Evolutionary conservation across 2,888 invertebrate genomes (phyloP).

Genomic region (Hesperia comma): DNA sequence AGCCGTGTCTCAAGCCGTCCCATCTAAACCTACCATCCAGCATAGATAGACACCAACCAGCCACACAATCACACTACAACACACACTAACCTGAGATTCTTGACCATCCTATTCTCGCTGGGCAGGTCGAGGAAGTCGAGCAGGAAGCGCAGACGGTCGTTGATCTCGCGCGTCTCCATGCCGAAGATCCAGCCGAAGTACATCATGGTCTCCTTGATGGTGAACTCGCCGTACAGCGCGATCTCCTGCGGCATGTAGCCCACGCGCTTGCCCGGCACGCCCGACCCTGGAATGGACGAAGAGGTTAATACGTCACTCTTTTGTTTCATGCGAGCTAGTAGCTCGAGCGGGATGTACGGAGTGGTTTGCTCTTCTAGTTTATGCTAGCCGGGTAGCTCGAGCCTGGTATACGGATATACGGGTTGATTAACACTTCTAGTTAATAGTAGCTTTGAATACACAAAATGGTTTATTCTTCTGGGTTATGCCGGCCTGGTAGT

Average conservation of each 20-base stretch:
- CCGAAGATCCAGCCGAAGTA: conserved; percentile 98
- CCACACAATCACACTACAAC: too few relatives aligned
- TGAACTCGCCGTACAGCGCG: conserved; percentile 95
- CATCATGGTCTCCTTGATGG: conserved; percentile 97
- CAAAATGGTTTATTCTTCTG: too few relatives aligned
- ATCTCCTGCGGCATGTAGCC: conserved; percentile 99
- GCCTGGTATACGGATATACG: too few relatives aligned
- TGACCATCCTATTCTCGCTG: conserved; percentile 88
- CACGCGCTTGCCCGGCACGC: conserved; percentile 96
- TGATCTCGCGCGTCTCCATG: conserved; percentile 92
- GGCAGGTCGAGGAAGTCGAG: conserved; percentile 96
- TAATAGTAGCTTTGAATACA: too few relatives aligned
- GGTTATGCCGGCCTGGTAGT: too few relatives aligned
- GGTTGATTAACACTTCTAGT: too few relatives aligned
- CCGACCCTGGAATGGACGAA: conserved; percentile 86
- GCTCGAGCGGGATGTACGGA: too few relatives aligned
- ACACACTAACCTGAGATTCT: conserved; percentile 73
- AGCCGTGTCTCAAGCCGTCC: too few relatives aligned
- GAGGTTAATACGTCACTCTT: background rate
- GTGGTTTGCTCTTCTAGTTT: too few relatives aligned
- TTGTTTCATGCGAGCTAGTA: background rate
- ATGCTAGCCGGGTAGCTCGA: too few relatives aligned
- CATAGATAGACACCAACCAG: too few relatives aligned
- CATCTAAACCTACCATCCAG: too few relatives aligned
- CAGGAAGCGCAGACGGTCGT: conserved; percentile 92